These are phyloP conservation scores for Leucopternis melanops DNA, from an alignment of 2,113 vertebrate species.

Conservation along the genomic window DNA sequence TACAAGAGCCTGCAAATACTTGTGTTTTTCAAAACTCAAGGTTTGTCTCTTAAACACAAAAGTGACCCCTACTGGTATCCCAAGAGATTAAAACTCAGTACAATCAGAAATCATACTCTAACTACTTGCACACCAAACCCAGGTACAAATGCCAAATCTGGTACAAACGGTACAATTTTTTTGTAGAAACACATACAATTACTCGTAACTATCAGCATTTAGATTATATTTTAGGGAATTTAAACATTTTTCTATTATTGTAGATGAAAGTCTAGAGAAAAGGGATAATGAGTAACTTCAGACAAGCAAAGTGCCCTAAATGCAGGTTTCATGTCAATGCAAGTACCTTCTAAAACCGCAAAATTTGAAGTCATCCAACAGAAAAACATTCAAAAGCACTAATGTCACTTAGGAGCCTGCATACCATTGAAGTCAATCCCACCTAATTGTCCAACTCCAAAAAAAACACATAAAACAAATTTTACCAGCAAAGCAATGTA, in stretches of 20 bases:
- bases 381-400: not conserved
- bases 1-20: not conserved
- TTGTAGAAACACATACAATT: not conserved
- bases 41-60: slow-evolving; percentile 4
- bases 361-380: not conserved
- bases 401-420: not conserved
- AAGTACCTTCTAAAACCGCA: not conserved
- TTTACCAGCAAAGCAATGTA: not conserved
- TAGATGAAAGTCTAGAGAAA: not conserved
- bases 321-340: not conserved
- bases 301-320: not conserved
- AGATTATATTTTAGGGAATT: not conserved
- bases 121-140: not conserved
- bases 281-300: not conserved
- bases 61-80: slow-evolving; percentile 57
- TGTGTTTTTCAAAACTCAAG: not conserved
- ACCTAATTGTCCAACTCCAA: not conserved
- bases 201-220: not conserved
- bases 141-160: not conserved
- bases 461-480: not conserved
- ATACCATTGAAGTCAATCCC: not conserved
- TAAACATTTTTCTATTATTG: not conserved
- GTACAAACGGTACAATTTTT: not conserved
- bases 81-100: not conserved
- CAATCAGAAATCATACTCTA: not conserved